Evolutionary conservation across 2,797 vertebrate species (phyloP).

Genomic region (Acridotheres tristis): DNA sequence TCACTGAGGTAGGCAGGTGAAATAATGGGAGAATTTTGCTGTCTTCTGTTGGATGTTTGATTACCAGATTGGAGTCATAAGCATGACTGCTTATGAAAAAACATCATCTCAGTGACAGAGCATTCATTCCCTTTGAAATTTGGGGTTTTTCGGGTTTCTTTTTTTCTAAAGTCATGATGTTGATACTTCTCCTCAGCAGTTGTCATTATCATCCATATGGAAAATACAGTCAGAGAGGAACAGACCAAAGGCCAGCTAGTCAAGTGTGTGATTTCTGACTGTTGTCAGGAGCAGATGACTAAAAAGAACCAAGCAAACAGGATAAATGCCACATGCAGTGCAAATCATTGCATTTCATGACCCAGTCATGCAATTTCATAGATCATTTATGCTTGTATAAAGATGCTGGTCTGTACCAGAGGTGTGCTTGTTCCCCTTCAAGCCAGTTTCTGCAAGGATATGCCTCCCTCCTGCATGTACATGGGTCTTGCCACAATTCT

Average conservation of each 20-base stretch:
- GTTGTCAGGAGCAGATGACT: neutral
- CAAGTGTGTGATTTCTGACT: neutral
- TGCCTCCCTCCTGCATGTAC: fast-evolving
- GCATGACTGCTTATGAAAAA: neutral
- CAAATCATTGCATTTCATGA: neutral
- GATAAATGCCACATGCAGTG: neutral
- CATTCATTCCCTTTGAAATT: neutral
- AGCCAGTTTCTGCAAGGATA: neutral
- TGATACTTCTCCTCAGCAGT: neutral
- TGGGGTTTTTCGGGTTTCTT: fast-evolving
- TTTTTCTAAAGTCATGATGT: neutral
- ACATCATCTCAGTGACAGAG: neutral
- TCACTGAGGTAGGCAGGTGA: neutral
- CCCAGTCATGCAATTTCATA: neutral
- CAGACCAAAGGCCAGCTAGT: neutral
- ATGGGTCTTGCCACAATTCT: neutral
- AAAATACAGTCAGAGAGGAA: neutral
- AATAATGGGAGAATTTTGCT: neutral
- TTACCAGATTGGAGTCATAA: neutral
- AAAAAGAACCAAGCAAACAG: neutral
- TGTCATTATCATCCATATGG: neutral
- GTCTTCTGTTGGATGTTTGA: neutral
- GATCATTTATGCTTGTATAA: neutral
- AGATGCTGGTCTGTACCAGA: neutral
- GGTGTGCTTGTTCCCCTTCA: neutral